Percentiles rank a stretch among this genome's conserved stretches.
Conservation (phyloP, 2,113 vertebrate genomes). For the Sturnira hondurensis region DNA sequence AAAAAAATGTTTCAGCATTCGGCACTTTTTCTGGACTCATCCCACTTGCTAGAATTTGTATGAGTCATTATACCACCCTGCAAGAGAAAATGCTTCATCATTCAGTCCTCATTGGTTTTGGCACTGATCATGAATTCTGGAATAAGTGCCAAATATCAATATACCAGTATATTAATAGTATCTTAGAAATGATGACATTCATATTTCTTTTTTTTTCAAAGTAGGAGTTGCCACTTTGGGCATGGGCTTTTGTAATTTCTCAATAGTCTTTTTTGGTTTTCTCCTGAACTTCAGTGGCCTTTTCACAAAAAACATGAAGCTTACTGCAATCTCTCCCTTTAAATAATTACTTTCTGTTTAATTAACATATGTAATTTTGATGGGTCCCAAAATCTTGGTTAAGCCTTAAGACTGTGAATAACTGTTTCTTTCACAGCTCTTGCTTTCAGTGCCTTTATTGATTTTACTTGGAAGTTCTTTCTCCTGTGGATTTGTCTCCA, state of each 20-base stretch:
- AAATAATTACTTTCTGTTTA: conserved; percentile 87
- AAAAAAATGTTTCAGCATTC: no score
- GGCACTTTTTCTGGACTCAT: no score
- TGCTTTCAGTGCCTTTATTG: conserved; percentile 82
- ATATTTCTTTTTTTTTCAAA: conserved; percentile 87
- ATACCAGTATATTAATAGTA: conserved; percentile 78
- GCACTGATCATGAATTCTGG: no score
- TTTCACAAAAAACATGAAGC: conserved; percentile 85
- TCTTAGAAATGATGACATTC: conserved; percentile 88
- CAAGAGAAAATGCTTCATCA: no score
- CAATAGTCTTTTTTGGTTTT: conserved; percentile 89
- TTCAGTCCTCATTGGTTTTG: no score
- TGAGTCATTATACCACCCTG: no score
- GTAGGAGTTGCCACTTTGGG: conserved; percentile 85
- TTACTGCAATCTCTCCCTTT: conserved; percentile 81
- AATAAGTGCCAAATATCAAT: no score
- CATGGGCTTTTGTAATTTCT: conserved; percentile 87
- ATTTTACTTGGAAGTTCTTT: conserved; percentile 85
- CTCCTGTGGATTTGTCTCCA: conserved; percentile 80
- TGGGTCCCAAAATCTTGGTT: conserved; percentile 81
- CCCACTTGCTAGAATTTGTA: no score
- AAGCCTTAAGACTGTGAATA: conserved; percentile 80
- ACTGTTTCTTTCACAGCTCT: conserved; percentile 86
- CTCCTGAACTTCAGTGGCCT: conserved; percentile 85
- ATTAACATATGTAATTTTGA: conserved; percentile 85